Percentiles rank a stretch among this genome's conserved stretches.
Conservation (phyloP, 1,140 invertebrate genomes). For the Drosophila pseudoananassae region DNA sequence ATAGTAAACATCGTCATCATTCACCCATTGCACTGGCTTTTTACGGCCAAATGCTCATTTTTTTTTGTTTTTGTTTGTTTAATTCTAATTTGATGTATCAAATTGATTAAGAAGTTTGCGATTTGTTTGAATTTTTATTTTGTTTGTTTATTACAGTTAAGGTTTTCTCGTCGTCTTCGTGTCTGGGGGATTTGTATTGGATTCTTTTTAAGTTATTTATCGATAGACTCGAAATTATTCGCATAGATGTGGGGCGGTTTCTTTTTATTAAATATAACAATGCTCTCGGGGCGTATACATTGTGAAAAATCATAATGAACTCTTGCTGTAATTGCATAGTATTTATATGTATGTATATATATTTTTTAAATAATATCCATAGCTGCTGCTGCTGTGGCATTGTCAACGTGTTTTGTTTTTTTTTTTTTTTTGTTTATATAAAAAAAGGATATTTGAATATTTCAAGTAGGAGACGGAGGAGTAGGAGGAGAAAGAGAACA, state of each 20-base stretch:
- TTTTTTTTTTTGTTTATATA: conserved; percentile 16
- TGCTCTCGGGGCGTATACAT: conserved; percentile 47
- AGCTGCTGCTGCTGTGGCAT: conserved; percentile 19
- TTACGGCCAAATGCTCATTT: conserved; percentile 20
- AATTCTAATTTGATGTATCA: conserved; percentile 51
- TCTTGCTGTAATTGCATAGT: conserved; percentile 23
- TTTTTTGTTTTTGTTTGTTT: conserved; percentile 20
- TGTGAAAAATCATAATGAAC: conserved; percentile 60
- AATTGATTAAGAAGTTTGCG: conserved; percentile 61
- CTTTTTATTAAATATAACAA: conserved; percentile 74
- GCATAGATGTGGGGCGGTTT: conserved; percentile 36
- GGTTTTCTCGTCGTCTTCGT: conserved; percentile 10
- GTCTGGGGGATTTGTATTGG: conserved; percentile 12
- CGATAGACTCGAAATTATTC: conserved; percentile 65
- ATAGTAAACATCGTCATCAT: conserved; percentile 20
- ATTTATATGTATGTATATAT: conserved; percentile 41
- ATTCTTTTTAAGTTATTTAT: conserved; percentile 25
- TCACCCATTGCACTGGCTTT: not conserved
- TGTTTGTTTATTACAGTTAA: conserved; percentile 50
- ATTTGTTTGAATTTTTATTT: conserved; percentile 33
- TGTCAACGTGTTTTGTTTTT: conserved; percentile 1
- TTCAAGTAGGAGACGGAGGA: conserved; percentile 12
- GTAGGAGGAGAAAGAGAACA: conserved; percentile 18
- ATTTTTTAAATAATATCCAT: conserved; percentile 58
- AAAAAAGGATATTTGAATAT: conserved; percentile 13